Conservation (phyloP, 2,797 vertebrate genomes). For the Luscinia luscinia region DNA sequence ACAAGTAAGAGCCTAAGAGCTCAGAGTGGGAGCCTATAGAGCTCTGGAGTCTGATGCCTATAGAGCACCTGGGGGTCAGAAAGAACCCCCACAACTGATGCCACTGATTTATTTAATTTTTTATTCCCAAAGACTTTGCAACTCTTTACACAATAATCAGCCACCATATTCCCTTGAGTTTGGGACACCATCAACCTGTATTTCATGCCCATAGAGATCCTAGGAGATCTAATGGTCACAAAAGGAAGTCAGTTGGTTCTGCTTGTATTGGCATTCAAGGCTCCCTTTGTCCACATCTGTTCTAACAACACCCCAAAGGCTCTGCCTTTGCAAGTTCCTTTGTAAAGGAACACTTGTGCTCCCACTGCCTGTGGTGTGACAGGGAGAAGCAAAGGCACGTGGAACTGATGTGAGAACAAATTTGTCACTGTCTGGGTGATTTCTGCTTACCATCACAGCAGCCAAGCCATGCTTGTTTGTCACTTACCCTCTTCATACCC, state of each 20-base stretch:
- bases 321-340: not conserved
- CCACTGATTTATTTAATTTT: not conserved
- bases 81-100: too few relatives aligned
- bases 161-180: not conserved
- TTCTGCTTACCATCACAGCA: not conserved
- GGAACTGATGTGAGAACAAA: not conserved
- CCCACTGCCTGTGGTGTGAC: not conserved
- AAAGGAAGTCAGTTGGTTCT: not conserved
- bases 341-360: not conserved
- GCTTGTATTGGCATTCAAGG: accelerated
- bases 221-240: not conserved
- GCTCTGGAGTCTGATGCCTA: too few relatives aligned
- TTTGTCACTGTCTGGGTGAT: not conserved
- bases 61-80: too few relatives aligned
- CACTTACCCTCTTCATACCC: not conserved
- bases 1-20: too few relatives aligned
- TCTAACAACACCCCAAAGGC: not conserved
- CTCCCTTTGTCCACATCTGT: not conserved
- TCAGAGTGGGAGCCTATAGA: too few relatives aligned
- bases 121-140: not conserved
- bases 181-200: not conserved
- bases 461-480: not conserved
- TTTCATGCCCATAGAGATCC: not conserved
- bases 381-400: not conserved
- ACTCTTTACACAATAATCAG: not conserved